Base-by-base conservation (phyloP, 2,113 vertebrate genomes). In the Gadus chalcogrammus region DNA sequence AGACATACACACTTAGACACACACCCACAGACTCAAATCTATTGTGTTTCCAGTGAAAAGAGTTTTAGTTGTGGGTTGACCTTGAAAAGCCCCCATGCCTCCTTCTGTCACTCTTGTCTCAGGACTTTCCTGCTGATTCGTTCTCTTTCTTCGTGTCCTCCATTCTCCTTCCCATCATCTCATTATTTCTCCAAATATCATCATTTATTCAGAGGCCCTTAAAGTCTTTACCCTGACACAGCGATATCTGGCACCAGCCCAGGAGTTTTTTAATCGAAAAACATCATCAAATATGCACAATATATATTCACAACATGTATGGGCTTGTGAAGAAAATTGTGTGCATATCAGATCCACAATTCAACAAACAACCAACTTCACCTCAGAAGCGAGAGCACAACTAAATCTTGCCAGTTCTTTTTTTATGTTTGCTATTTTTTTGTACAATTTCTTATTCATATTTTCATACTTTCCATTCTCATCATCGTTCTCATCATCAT, bases 111-210 rank as follows among this genome's bases (percentile, higher is more conserved):
- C 67, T 75, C 73, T 67, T 67, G 68, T 61, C 71, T 89, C 65
- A 93, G 91, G 95, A 97, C 88, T 79, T 94, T 31, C 90, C 94
- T 97, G 84, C 87, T 98, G 84, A 94, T 95, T 75, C 94, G 94
- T 18, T 95, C 94, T 77, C 82, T 79, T 80, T 68, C 79, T 73
- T 70, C 92, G 94, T 24, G 91, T 92, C 69, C 75, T 94, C 89
- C 93, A 94, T 94, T 94, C 94, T 94, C 93, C 84, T 95, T 91
- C 91, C 93, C 76, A 95, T 95, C 89, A 94, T 95, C 2, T 99
- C 88, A 89, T 91, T 90, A 91, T 89, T 85, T 88, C 80, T 87
- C 78, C 88, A 90, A 89, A 91, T 89, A 91, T 88, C 85, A 90
- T 90, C 84, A 89, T 79, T 91, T 88, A 91, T 90, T 90, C 88